Conservation (phyloP, 2,113 vertebrate species). For the Lates calcarifer region DNA sequence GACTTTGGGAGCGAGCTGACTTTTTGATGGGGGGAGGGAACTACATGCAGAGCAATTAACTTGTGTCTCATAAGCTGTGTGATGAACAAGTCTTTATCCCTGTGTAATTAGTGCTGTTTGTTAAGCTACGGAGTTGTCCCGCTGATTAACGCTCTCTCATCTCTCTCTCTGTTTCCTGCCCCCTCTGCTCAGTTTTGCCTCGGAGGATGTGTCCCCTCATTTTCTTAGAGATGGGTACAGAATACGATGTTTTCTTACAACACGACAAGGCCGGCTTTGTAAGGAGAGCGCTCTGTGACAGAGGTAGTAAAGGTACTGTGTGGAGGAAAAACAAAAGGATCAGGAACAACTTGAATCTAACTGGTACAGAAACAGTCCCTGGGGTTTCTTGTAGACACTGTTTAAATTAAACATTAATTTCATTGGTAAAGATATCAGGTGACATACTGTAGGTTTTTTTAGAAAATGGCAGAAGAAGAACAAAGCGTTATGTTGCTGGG, state of each 20-base stretch:
- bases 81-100: constrained; percentile 85
- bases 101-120: constrained; percentile 86
- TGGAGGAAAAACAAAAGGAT: constrained; percentile 13
- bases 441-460: constrained; percentile 1
- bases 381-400: not conserved
- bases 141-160: constrained; percentile 77
- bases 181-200: constrained; percentile 34
- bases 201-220: not conserved
- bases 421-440: constrained; percentile 5
- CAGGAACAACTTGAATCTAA: constrained; percentile 1
- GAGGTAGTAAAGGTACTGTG: not conserved
- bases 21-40: constrained; percentile 64
- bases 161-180: constrained; percentile 46
- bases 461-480: constrained; percentile 17
- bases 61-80: constrained; percentile 81
- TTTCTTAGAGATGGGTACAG: constrained; percentile 8
- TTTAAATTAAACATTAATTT: constrained; percentile 42
- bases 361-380: not conserved
- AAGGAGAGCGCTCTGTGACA: not conserved
- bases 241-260: not conserved
- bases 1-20: constrained; percentile 67
- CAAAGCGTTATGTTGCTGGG: constrained; percentile 8
- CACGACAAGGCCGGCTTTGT: not conserved
- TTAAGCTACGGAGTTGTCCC: constrained; percentile 77
- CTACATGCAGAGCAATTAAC: constrained; percentile 83